phyloP scores from a whole-genome alignment of 2,888 invertebrate genomes.

The Xestia xanthographa region DNA sequence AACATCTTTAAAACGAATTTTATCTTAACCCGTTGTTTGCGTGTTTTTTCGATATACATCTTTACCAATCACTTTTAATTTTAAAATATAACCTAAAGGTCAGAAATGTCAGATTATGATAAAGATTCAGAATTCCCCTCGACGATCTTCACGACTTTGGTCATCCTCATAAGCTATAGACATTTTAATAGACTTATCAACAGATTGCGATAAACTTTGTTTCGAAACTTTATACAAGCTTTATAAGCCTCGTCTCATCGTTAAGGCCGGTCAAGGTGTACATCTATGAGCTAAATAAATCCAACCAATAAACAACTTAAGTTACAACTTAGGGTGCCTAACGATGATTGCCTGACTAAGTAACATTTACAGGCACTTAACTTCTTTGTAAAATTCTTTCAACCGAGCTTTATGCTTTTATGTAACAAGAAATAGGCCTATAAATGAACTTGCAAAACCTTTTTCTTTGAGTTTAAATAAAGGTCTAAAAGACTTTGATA shows the following conservation, averaged over 20 bases:
- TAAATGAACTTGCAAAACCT: conserved; percentile 22
- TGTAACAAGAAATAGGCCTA: conserved; percentile 22
- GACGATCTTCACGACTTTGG: not conserved
- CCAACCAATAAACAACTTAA: conserved; percentile 40
- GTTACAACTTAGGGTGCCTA: conserved; percentile 35
- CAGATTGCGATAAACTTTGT: conserved; percentile 10
- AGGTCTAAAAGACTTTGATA: conserved; percentile 27
- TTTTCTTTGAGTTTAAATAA: conserved; percentile 35
- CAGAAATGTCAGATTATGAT: not conserved
- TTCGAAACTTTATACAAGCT: not conserved
- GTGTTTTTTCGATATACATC: not conserved
- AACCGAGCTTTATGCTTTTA: conserved; percentile 27
- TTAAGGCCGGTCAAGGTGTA: conserved; percentile 27
- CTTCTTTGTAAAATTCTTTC: conserved; percentile 25
- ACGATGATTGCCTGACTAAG: conserved; percentile 53
- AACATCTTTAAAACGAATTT: no score
- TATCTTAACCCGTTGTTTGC: no score
- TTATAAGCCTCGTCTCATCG: conserved; percentile 15
- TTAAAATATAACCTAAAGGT: not conserved
- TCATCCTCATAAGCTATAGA: not conserved
- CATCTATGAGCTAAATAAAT: conserved; percentile 16
- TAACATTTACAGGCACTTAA: conserved; percentile 43
- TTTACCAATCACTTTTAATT: no score
- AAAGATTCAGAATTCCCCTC: not conserved
- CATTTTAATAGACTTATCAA: conserved; percentile 11